phyloP scores from a whole-genome alignment of 2,797 vertebrate species.

The Botia almorhae region DNA sequence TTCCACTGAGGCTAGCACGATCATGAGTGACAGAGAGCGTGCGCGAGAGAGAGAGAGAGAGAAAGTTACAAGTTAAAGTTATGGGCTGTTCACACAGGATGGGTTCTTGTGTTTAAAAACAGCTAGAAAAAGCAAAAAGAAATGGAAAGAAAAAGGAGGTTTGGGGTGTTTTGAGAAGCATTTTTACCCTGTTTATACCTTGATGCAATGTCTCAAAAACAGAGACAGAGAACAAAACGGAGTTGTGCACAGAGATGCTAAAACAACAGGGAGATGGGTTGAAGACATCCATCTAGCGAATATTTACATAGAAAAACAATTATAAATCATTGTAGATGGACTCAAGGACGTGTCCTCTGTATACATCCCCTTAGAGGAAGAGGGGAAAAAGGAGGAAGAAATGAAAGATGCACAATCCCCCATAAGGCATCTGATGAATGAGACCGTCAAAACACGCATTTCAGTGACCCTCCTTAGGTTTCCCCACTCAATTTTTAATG shows the following conservation, averaged over 20 bases:
- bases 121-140: neutral
- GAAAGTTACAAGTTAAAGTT: neutral
- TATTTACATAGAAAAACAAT: slow-evolving; percentile 11
- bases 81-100: neutral
- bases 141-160: neutral
- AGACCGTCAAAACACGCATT: slow-evolving; percentile 74
- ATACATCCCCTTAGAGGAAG: neutral
- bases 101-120: neutral
- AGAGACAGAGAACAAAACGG: no score
- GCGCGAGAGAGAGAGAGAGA: slow-evolving; percentile 53
- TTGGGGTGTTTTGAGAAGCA: neutral
- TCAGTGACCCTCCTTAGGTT: slow-evolving; percentile 64
- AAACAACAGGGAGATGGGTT: neutral
- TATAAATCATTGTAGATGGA: neutral
- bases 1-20: slow-evolving; percentile 63
- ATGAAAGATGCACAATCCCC: slow-evolving; percentile 69
- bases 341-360: slow-evolving; percentile 7
- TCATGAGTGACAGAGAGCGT: slow-evolving; percentile 60
- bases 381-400: no score
- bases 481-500: slow-evolving; percentile 61
- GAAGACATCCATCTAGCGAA: neutral
- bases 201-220: neutral
- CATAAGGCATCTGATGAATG: slow-evolving; percentile 75
- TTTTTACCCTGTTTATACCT: neutral
- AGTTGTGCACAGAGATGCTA: no score